Percentiles rank a stretch among this genome's conserved stretches.
phyloP scores from a whole-genome alignment of 2,797 vertebrate species.

The Dendrocincla tyrannina region DNA sequence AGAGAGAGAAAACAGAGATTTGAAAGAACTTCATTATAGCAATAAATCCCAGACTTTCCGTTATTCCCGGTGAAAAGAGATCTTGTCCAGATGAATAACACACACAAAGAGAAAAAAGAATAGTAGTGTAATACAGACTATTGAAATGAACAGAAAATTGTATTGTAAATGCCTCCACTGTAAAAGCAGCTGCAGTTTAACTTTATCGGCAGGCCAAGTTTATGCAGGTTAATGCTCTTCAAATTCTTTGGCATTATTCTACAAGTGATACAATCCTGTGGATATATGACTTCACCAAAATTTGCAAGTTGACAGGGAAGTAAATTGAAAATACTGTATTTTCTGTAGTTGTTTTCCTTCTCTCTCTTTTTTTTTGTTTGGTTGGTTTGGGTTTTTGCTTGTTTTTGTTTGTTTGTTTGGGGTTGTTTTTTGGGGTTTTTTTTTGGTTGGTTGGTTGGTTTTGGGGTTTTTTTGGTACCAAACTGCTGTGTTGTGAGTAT shows the following conservation, averaged over 20 bases:
- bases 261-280: background rate
- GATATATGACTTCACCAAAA: background rate
- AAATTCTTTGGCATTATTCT: background rate
- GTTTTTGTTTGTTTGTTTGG: too few relatives aligned
- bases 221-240: background rate
- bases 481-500: background rate
- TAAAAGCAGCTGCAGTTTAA: slow-evolving; percentile 37
- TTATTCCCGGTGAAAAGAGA: slow-evolving; percentile 71
- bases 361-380: background rate
- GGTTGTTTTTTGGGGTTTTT: too few relatives aligned
- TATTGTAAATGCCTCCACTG: slow-evolving; percentile 1
- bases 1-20: slow-evolving; percentile 74
- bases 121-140: background rate
- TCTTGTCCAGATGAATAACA: slow-evolving; percentile 68
- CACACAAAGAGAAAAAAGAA: background rate
- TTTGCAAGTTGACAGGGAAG: background rate
- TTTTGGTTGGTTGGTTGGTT: too few relatives aligned
- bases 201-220: slow-evolving; percentile 6
- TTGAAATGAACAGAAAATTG: slow-evolving; percentile 34
- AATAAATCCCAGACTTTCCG: slow-evolving; percentile 74
- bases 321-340: background rate
- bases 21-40: slow-evolving; percentile 79
- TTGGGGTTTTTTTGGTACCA: background rate
- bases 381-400: too few relatives aligned
- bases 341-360: background rate